phyloP scores from a whole-genome alignment of 2,797 vertebrate genomes.

The Luscinia luscinia region DNA sequence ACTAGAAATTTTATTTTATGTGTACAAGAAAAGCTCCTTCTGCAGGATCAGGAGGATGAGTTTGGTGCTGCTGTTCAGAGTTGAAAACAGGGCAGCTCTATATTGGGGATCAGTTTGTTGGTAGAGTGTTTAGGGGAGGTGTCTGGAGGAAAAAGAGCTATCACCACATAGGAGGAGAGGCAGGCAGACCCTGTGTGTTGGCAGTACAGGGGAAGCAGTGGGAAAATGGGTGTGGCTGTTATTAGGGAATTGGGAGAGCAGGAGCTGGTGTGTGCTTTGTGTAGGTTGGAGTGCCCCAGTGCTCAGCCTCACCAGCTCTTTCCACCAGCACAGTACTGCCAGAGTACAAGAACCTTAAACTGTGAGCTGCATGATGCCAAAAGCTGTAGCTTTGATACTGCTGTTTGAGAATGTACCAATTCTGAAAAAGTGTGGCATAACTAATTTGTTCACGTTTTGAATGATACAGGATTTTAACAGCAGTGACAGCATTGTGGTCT shows the following conservation, averaged over 20 bases:
- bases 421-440: not conserved
- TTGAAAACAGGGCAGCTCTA: not conserved
- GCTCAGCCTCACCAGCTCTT: not conserved
- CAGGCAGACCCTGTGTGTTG: rapidly evolving
- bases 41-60: not conserved
- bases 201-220: not conserved
- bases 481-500: slow-evolving; percentile 51
- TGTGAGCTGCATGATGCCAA: not conserved
- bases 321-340: not conserved
- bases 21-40: not conserved
- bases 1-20: not conserved
- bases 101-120: not conserved
- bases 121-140: rapidly evolving
- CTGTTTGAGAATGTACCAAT: not conserved
- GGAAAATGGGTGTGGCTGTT: not conserved
- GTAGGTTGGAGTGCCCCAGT: not conserved
- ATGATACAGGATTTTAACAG: slow-evolving; percentile 35
- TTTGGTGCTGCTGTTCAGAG: not conserved
- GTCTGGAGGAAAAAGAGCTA: rapidly evolving
- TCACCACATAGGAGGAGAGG: not conserved
- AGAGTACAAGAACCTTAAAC: not conserved
- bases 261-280: not conserved
- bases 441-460: not conserved
- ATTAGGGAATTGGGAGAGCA: not conserved
- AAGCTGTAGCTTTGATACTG: not conserved